Evolutionary conservation across 2,888 invertebrate genomes (phyloP).

Genomic region (Antheraea yamamai): DNA sequence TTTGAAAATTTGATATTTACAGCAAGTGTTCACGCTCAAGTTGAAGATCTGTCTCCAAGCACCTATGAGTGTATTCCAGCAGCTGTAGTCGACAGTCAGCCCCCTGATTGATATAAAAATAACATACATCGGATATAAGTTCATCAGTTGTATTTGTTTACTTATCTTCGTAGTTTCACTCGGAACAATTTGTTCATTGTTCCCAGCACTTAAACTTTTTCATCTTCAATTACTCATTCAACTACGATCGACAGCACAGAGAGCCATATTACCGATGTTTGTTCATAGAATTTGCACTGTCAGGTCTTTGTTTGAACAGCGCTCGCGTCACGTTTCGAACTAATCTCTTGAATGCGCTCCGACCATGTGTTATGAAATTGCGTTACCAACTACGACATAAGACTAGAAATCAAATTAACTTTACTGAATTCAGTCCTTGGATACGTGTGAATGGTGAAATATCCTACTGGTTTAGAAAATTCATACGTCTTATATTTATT

Average conservation of each 20-base stretch:
- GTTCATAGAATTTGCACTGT: slow-evolving; percentile 27
- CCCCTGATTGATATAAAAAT: too few relatives aligned
- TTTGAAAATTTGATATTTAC: neutral
- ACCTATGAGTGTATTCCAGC: too few relatives aligned
- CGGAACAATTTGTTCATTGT: neutral
- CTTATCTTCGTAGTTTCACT: too few relatives aligned
- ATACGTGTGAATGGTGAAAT: neutral
- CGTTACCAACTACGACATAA: slow-evolving; percentile 12
- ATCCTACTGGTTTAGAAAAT: too few relatives aligned
- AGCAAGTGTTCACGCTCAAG: too few relatives aligned
- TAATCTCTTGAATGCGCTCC: slow-evolving; percentile 51
- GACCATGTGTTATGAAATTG: slow-evolving; percentile 24
- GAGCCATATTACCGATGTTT: slow-evolving; percentile 27
- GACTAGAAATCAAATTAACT: neutral
- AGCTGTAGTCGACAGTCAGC: too few relatives aligned
- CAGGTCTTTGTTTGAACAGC: slow-evolving; percentile 40
- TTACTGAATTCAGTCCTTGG: neutral
- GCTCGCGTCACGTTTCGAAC: slow-evolving; percentile 38
- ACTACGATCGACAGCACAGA: neutral
- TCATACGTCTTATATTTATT: too few relatives aligned
- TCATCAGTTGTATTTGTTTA: too few relatives aligned
- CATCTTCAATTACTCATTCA: neutral
- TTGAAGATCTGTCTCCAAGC: too few relatives aligned
- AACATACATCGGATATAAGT: too few relatives aligned
- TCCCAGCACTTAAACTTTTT: neutral